Base-by-base conservation (phyloP, 2,113 vertebrate species). In the Laterallus jamaicensis region DNA sequence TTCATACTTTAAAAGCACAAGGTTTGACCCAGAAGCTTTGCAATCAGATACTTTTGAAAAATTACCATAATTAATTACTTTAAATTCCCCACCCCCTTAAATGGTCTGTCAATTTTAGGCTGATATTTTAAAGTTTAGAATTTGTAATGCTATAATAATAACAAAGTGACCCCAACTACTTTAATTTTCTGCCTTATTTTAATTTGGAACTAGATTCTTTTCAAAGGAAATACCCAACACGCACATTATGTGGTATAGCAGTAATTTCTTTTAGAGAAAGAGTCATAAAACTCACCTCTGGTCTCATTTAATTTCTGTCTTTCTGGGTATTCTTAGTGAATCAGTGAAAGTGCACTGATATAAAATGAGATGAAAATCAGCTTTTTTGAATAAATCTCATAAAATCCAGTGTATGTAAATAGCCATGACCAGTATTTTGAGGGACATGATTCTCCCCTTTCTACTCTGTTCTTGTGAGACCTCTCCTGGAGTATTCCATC, bases 11-110 rank as follows among this genome's bases (percentile, higher is more conserved):
- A 25, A 90, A 90, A 94, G 69, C 8, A 11, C 15, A 47, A 47
- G 44, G 17, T 47, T 47, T 37, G 8, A 39, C 6, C n/a, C 22
- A 62, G 79, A 85, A 55, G 5, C 14, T 88, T 64, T 88, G 35
- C 93, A 91, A 74, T 35, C 1, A 77, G 35, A 87, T 9, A 32
- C 9, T 18, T 35, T 39, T 13, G 32, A 71, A 84, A 91, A 79
- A 87, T 16, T 40, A 39, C 22, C 10, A 3, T 25, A 56, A 70
- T 6, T 20, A 42, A 71, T 75, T 22, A 15, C 22, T 90, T 76
- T 31, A 63, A 63, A 59, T 60, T 52, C 63, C 0, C 4, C 20
- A 8, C 3, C 5, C 11, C 2, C 3, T 12, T 3, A 40, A 67
- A 58, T 10, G 6, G 24, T 60, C 9, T 52, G 69, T 29, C 21